phyloP scores from a whole-genome alignment of 2,113 vertebrate species.

The Rhinoptilus africanus region DNA sequence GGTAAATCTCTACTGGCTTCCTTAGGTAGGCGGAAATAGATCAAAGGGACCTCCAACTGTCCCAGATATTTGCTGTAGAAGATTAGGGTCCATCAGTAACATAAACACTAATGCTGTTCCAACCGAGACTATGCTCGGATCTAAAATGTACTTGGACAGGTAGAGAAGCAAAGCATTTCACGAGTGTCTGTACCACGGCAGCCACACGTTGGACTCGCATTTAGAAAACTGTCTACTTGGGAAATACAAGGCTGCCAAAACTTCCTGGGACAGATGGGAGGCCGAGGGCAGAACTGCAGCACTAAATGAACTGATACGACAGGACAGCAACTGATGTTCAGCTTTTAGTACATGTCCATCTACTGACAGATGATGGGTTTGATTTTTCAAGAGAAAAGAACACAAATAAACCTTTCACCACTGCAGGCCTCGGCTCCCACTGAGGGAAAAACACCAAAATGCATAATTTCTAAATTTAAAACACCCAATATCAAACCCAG shows the following conservation, averaged over 20 bases:
- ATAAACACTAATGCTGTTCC: not conserved
- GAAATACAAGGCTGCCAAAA: not conserved
- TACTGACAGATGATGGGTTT: not conserved
- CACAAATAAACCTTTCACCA: not conserved
- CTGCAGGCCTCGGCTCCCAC: not conserved
- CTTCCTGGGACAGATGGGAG: not conserved
- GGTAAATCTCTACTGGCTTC: not conserved
- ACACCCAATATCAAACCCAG: not conserved
- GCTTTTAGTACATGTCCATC: not conserved
- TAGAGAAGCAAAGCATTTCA: not conserved
- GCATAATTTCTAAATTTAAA: not conserved
- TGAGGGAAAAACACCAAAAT: not conserved
- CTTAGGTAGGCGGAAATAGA: not conserved
- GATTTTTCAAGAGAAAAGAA: not conserved
- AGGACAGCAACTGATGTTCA: not conserved
- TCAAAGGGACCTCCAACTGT: not conserved
- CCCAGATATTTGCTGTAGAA: not conserved
- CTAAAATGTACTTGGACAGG: not conserved
- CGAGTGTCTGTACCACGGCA: not conserved
- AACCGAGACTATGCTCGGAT: not conserved
- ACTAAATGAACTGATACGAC: not conserved
- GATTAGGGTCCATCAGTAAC: not conserved
- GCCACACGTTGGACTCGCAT: rapidly evolving
- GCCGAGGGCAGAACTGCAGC: not conserved
- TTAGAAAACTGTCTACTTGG: not conserved